Evolutionary conservation across 1,140 invertebrate species (phyloP).

Genomic region (Drosophila sturtevanti): DNA sequence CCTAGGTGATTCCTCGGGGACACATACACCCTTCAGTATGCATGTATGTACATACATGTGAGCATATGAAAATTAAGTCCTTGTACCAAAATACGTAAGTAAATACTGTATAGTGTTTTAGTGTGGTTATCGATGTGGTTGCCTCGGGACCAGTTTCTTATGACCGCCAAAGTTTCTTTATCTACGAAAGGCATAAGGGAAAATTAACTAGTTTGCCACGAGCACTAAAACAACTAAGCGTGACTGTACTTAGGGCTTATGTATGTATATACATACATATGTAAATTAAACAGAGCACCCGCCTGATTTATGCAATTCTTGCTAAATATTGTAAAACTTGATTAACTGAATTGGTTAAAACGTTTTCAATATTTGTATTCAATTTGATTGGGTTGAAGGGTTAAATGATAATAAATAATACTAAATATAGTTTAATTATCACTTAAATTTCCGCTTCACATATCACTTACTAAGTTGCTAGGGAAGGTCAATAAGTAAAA

Average conservation of each 20-base stretch:
- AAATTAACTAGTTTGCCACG: not conserved
- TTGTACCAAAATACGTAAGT: not conserved
- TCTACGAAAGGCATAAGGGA: not conserved
- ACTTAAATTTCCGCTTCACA: not conserved
- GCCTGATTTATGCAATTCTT: not conserved
- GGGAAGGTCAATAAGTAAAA: not conserved
- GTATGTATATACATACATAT: not conserved
- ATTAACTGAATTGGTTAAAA: not conserved
- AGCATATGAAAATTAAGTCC: not conserved
- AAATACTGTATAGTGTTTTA: too few relatives aligned
- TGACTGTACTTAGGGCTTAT: not conserved
- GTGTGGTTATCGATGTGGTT: not conserved
- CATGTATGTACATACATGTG: too few relatives aligned
- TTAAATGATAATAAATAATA: slow-evolving; percentile 6
- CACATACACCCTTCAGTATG: too few relatives aligned
- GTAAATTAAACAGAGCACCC: not conserved
- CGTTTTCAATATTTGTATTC: not conserved
- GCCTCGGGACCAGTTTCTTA: not conserved
- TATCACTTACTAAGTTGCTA: not conserved
- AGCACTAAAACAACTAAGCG: not conserved
- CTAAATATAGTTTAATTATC: not conserved
- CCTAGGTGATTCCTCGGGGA: too few relatives aligned
- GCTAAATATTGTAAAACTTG: not conserved
- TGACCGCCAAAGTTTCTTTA: not conserved
- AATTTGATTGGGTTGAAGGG: not conserved